Percentiles rank a stretch among this genome's conserved stretches.
Conservation (phyloP, 2,888 invertebrate genomes). For the Cacoxenus indagator region DNA sequence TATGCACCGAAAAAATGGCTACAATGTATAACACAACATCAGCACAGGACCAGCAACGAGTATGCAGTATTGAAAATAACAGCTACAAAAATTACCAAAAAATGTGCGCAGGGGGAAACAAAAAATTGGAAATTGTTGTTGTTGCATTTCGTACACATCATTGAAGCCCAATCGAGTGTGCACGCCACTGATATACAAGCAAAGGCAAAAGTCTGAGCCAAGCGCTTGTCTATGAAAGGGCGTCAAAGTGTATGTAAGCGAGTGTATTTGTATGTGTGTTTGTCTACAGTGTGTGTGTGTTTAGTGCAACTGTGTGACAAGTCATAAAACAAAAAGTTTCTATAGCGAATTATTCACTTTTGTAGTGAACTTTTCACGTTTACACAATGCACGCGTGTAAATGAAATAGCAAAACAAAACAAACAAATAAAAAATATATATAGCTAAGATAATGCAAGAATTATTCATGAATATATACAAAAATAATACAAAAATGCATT, state of each 20-base stretch:
- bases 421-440: constrained; percentile 36
- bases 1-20: background rate
- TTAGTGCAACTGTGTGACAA: background rate
- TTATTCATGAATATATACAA: constrained; percentile 32
- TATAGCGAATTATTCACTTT: constrained; percentile 23
- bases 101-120: constrained; percentile 41
- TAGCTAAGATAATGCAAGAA: constrained; percentile 44
- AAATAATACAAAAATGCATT: background rate
- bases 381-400: background rate
- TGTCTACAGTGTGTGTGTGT: constrained; percentile 23
- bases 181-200: constrained; percentile 61
- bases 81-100: constrained; percentile 43
- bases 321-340: constrained; percentile 47
- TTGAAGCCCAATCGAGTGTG: constrained; percentile 67
- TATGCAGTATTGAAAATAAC: background rate
- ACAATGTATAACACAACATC: background rate
- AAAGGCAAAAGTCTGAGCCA: constrained; percentile 40
- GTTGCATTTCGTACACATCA: constrained; percentile 67
- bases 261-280: constrained; percentile 27
- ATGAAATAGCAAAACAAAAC: background rate
- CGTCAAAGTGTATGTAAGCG: constrained; percentile 28
- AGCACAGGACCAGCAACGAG: constrained; percentile 27
- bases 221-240: background rate
- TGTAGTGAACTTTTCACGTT: background rate
- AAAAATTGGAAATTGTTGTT: constrained; percentile 51